Evolutionary conservation across 2,888 invertebrate genomes (phyloP).

Genomic region (Pemphredon lugubris): DNA sequence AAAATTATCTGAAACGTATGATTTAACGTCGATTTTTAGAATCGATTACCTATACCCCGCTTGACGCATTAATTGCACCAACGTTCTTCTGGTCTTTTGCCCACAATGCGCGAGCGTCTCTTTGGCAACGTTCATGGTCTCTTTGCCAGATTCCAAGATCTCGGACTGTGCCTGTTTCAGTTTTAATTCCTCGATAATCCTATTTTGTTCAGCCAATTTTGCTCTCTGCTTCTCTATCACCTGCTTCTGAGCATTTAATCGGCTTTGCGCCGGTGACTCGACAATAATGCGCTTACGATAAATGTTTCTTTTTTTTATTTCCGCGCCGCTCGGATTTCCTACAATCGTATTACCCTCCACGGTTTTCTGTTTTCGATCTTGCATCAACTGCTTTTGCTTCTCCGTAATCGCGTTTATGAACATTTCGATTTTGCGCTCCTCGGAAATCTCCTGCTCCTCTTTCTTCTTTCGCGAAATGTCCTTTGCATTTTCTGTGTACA

Average conservation of each 20-base stretch:
- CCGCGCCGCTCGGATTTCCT: background rate
- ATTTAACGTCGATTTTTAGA: slow-evolving; percentile 12
- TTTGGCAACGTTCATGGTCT: slow-evolving; percentile 83
- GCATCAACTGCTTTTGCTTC: slow-evolving; percentile 67
- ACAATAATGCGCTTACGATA: slow-evolving; percentile 31
- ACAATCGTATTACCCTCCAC: background rate
- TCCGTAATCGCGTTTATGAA: slow-evolving; percentile 73
- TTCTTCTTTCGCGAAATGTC: slow-evolving; percentile 24
- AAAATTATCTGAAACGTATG: background rate
- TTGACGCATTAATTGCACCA: slow-evolving; percentile 74
- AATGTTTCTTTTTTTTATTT: slow-evolving; percentile 14
- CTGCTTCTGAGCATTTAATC: slow-evolving; percentile 85
- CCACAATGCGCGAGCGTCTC: slow-evolving; percentile 83
- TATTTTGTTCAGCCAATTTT: slow-evolving; percentile 87
- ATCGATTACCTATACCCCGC: slow-evolving; percentile 70
- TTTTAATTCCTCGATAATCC: slow-evolving; percentile 88
- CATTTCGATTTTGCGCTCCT: slow-evolving; percentile 74
- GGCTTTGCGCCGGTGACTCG: slow-evolving; percentile 69
- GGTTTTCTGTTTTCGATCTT: slow-evolving; percentile 9
- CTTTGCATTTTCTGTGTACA: slow-evolving; percentile 40
- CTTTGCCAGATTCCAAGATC: slow-evolving; percentile 79
- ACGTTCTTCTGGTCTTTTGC: slow-evolving; percentile 67
- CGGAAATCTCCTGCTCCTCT: slow-evolving; percentile 56
- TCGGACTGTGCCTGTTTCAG: slow-evolving; percentile 87
- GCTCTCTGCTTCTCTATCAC: slow-evolving; percentile 88